These are phyloP conservation scores for Lichenostomus cassidix DNA, from an alignment of 2,113 vertebrate genomes.

Conservation along the genomic window DNA sequence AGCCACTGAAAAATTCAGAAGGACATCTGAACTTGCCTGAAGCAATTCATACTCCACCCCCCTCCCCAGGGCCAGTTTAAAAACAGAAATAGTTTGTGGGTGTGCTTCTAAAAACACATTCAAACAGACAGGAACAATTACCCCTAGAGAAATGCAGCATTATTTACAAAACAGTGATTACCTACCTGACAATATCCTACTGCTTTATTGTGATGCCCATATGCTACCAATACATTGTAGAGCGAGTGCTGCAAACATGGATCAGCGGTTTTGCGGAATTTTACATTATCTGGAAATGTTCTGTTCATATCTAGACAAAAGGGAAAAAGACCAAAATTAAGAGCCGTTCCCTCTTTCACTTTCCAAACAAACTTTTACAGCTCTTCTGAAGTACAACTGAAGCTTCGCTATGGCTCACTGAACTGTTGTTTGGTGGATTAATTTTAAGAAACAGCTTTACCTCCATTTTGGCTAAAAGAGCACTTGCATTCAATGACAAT, in stretches of 20 bases:
- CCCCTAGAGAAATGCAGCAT: not conserved
- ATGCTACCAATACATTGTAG: slow-evolving; percentile 89
- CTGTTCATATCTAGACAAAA: slow-evolving; percentile 86
- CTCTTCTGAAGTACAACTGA: not conserved
- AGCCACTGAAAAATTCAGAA: not conserved
- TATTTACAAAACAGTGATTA: not conserved
- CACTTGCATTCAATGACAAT: not conserved
- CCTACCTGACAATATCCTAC: slow-evolving; percentile 97
- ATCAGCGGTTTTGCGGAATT: slow-evolving; percentile 81
- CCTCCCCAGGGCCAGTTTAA: not conserved
- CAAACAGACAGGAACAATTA: not conserved
- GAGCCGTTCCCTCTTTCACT: not conserved
- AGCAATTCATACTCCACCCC: rapidly evolving
- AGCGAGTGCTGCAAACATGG: slow-evolving; percentile 84
- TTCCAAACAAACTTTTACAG: not conserved
- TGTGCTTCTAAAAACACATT: not conserved
- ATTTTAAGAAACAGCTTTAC: not conserved
- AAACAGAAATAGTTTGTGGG: not conserved
- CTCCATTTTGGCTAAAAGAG: not conserved
- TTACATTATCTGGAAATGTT: slow-evolving; percentile 95
- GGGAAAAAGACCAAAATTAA: not conserved
- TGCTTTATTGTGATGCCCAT: slow-evolving; percentile 86
- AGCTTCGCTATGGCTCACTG: not conserved
- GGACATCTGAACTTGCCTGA: not conserved
- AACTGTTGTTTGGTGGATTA: not conserved